Percentiles rank a stretch among this genome's conserved stretches.
These are phyloP conservation scores for Scartelaos histophorus DNA, from an alignment of 2,113 vertebrate genomes.

Conservation along the genomic window DNA sequence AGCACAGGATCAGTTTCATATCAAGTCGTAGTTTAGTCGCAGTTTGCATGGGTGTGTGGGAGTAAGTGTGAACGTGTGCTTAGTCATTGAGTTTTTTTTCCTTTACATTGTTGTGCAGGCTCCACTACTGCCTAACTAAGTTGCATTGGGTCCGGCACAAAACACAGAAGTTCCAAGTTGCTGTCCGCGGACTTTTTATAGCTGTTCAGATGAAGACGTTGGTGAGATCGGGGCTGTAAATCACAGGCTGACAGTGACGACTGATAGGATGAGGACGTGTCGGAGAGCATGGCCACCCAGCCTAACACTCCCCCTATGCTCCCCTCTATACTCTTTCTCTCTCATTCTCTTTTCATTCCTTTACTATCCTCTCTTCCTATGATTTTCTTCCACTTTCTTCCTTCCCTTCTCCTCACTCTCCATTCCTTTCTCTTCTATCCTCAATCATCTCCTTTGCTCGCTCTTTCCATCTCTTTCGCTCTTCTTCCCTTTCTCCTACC, in stretches of 20 bases:
- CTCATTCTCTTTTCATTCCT: background rate
- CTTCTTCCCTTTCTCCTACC: background rate
- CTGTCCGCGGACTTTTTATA: background rate
- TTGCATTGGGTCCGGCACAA: background rate
- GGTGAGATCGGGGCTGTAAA: conserved; percentile 23
- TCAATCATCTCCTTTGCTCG: background rate
- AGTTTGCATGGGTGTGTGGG: too few relatives aligned
- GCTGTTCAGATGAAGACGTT: conserved; percentile 4
- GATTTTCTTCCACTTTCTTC: conserved; percentile 5
- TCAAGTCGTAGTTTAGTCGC: too few relatives aligned
- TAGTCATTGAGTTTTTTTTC: too few relatives aligned
- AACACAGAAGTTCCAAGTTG: background rate
- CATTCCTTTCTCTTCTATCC: background rate
- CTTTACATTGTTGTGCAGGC: too few relatives aligned
- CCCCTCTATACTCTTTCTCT: conserved; percentile 5
- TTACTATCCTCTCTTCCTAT: background rate
- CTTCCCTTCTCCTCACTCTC: background rate
- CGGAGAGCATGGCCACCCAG: conserved; percentile 34
- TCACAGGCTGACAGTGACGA: conserved; percentile 41
- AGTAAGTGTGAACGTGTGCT: too few relatives aligned
- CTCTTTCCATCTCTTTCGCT: background rate
- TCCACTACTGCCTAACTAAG: too few relatives aligned
- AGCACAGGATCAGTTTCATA: too few relatives aligned
- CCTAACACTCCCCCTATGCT: conserved; percentile 8
- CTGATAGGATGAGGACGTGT: conserved; percentile 41